phyloP scores from a whole-genome alignment of 2,113 vertebrate species.

The Procapra przewalskii region DNA sequence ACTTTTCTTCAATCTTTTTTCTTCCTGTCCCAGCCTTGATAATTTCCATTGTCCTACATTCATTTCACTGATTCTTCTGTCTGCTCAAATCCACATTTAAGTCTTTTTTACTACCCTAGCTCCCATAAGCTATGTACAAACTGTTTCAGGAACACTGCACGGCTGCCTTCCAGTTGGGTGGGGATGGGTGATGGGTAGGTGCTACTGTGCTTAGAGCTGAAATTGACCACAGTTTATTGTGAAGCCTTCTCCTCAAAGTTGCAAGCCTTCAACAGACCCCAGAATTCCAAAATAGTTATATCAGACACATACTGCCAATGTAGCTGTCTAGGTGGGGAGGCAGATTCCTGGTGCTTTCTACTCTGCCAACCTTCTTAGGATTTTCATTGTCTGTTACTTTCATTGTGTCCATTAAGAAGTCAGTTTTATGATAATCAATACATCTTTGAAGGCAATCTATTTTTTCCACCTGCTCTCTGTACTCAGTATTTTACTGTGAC shows the following conservation, averaged over 20 bases:
- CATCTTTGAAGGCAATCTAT: neutral
- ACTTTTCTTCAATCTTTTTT: neutral
- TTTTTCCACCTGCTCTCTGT: neutral
- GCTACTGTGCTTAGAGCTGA: neutral
- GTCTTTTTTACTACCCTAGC: neutral
- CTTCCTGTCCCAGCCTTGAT: neutral
- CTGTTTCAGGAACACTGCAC: neutral
- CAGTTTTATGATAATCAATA: neutral
- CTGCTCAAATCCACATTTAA: neutral
- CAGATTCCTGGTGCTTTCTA: neutral
- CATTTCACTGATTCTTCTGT: neutral
- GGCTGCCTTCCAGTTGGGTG: neutral
- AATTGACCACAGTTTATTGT: neutral
- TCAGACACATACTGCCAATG: neutral
- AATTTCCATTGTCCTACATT: neutral
- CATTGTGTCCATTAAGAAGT: neutral
- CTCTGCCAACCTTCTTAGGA: neutral
- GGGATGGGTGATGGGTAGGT: neutral
- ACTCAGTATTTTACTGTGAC: neutral
- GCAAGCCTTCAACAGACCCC: neutral
- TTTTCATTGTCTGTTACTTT: neutral
- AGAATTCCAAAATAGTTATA: neutral
- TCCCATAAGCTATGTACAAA: neutral
- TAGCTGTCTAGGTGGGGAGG: neutral
- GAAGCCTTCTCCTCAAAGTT: neutral